Evolutionary conservation across 2,888 invertebrate genomes (phyloP).

Genomic region (Cactoblastis cactorum): DNA sequence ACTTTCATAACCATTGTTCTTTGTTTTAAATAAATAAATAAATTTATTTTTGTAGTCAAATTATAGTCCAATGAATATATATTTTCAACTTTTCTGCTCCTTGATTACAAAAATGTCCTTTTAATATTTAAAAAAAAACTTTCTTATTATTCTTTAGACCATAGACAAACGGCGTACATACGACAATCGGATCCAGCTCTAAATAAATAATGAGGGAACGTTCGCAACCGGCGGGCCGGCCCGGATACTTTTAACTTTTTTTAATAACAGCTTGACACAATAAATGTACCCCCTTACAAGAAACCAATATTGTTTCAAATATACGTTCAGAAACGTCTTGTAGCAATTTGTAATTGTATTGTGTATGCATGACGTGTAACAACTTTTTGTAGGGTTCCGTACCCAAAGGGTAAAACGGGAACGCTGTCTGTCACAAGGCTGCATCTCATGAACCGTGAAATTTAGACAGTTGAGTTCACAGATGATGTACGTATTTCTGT

Average conservation of each 20-base stretch:
- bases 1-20: too few relatives aligned
- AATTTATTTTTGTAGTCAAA: too few relatives aligned
- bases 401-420: too few relatives aligned
- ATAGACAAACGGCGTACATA: conserved; percentile 41
- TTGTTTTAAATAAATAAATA: too few relatives aligned
- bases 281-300: conserved; percentile 16
- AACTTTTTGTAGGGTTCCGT: not conserved
- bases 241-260: conserved; percentile 44
- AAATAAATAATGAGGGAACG: conserved; percentile 75
- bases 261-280: conserved; percentile 44
- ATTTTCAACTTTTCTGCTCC: not conserved
- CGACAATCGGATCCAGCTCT: conserved; percentile 69
- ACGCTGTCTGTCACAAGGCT: too few relatives aligned
- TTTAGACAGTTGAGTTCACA: too few relatives aligned
- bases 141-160: conserved; percentile 26
- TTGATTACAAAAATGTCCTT: too few relatives aligned
- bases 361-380: not conserved
- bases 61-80: too few relatives aligned
- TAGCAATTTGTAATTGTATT: too few relatives aligned
- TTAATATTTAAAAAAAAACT: too few relatives aligned
- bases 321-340: not conserved
- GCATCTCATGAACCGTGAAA: too few relatives aligned
- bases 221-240: conserved; percentile 39
- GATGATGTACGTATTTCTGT: too few relatives aligned
- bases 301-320: not conserved